Percentiles rank a stretch among this genome's conserved stretches.
Evolutionary conservation across 2,888 invertebrate genomes (phyloP).

Genomic region (Agriotes lineatus): DNA sequence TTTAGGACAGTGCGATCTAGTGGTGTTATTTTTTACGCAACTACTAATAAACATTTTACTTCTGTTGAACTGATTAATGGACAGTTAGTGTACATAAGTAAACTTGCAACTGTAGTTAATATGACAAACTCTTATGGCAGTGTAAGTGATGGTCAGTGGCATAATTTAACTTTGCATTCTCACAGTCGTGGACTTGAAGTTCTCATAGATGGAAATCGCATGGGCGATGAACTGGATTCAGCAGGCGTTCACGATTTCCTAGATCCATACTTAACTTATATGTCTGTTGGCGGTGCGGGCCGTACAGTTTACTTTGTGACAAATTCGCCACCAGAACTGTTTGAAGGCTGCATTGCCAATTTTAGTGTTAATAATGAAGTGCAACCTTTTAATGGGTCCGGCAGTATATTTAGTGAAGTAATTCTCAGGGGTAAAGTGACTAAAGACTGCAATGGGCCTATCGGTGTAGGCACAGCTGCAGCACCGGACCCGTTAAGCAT

Average conservation of each 20-base stretch:
- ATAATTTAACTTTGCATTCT: slow-evolving; percentile 84
- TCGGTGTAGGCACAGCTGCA: slow-evolving; percentile 82
- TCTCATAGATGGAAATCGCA: slow-evolving; percentile 76
- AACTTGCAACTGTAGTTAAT: slow-evolving; percentile 82
- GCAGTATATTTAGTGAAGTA: slow-evolving; percentile 82
- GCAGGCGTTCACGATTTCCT: slow-evolving; percentile 92
- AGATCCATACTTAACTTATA: slow-evolving; percentile 86
- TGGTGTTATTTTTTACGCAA: slow-evolving; percentile 88
- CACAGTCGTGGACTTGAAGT: slow-evolving; percentile 79
- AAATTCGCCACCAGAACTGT: slow-evolving; percentile 72
- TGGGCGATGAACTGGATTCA: slow-evolving; percentile 88
- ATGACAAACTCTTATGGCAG: slow-evolving; percentile 79
- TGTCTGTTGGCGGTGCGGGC: slow-evolving; percentile 85
- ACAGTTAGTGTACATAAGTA: slow-evolving; percentile 83
- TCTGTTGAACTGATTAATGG: slow-evolving; percentile 83
- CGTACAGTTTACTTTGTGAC: slow-evolving; percentile 72
- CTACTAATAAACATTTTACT: slow-evolving; percentile 89
- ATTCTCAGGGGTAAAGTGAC: slow-evolving; percentile 79
- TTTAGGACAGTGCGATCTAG: slow-evolving; percentile 84
- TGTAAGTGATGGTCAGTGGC: slow-evolving; percentile 89
- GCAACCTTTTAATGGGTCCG: slow-evolving; percentile 90
- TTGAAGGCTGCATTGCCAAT: slow-evolving; percentile 91
- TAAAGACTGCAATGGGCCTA: slow-evolving; percentile 80
- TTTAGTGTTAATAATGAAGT: slow-evolving; percentile 91
- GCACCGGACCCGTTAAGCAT: slow-evolving; percentile 91